Conservation (phyloP, 2,797 vertebrate genomes). For the Cottoperca gobio region DNA sequence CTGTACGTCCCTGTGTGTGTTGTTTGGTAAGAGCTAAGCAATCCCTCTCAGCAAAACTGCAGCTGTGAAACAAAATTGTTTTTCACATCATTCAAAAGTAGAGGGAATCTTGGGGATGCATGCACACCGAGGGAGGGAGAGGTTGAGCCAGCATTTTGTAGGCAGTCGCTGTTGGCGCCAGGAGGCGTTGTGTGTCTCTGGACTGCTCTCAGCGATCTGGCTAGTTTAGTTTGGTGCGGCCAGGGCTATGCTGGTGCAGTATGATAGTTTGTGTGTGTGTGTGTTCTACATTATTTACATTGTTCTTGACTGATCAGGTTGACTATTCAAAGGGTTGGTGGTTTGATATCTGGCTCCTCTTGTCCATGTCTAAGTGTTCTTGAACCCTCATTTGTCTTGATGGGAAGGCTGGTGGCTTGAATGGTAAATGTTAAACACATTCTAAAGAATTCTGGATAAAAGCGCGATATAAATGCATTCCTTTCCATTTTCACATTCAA, state of each 20-base stretch:
- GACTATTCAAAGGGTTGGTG: neutral
- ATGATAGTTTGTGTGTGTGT: conserved; percentile 4
- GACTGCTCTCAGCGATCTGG: conserved; percentile 55
- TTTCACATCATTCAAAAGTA: conserved; percentile 71
- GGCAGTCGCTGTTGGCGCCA: conserved; percentile 44
- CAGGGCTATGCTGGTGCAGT: conserved; percentile 29
- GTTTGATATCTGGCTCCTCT: neutral
- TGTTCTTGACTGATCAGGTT: neutral
- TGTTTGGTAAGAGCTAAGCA: conserved; percentile 58
- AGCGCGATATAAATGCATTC: neutral
- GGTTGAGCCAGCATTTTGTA: conserved; percentile 65
- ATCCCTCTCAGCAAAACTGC: conserved; percentile 60
- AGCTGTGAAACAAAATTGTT: conserved; percentile 75
- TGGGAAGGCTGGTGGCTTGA: neutral
- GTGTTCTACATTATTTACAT: conserved; percentile 4
- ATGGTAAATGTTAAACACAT: neutral
- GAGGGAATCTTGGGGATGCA: conserved; percentile 55
- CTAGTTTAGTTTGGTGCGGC: conserved; percentile 54
- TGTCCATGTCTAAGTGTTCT: neutral
- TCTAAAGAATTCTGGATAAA: conserved; percentile 2
- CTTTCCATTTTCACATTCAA: neutral
- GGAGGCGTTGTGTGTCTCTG: conserved; percentile 50
- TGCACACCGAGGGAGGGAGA: conserved; percentile 43
- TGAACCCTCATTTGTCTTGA: neutral
- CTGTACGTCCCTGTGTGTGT: conserved; percentile 39